These are phyloP conservation scores for Oithona nana DNA, from an alignment of 2,888 invertebrate genomes.

Conservation along the genomic window DNA sequence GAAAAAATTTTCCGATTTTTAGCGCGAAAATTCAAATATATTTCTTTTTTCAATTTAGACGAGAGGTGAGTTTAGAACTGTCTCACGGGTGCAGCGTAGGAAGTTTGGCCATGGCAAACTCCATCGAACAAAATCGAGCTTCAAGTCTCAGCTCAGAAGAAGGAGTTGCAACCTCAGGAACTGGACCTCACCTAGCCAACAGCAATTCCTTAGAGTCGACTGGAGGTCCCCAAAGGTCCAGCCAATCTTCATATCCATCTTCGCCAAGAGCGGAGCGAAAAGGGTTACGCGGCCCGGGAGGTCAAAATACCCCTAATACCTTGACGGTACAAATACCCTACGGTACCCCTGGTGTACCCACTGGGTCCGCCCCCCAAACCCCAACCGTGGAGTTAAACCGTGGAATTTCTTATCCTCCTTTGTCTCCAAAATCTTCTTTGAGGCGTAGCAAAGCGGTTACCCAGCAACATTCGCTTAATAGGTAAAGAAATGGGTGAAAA, in stretches of 20 bases:
- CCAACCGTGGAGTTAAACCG: slow-evolving; percentile 21
- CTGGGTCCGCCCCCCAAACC: background rate
- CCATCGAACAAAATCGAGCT: slow-evolving; percentile 32
- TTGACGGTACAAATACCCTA: slow-evolving; percentile 42
- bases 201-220: background rate
- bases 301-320: slow-evolving; percentile 48
- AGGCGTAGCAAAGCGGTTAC: slow-evolving; percentile 26
- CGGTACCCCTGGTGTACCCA: slow-evolving; percentile 21
- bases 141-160: slow-evolving; percentile 46
- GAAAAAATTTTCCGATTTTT: background rate
- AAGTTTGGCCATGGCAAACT: background rate
- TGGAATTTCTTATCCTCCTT: slow-evolving; percentile 64
- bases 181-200: background rate
- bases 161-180: no score
- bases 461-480: no score
- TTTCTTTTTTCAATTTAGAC: no score
- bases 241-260: slow-evolving; percentile 31
- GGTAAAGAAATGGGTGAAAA: no score
- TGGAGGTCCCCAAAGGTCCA: slow-evolving; percentile 28
- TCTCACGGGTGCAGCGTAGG: background rate
- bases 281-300: no score
- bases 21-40: background rate
- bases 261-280: slow-evolving; percentile 24
- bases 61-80: background rate
- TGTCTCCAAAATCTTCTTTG: slow-evolving; percentile 37